Conservation (phyloP, 92 coral and sea anemone genomes). For the Scolanthus callimorphus region DNA sequence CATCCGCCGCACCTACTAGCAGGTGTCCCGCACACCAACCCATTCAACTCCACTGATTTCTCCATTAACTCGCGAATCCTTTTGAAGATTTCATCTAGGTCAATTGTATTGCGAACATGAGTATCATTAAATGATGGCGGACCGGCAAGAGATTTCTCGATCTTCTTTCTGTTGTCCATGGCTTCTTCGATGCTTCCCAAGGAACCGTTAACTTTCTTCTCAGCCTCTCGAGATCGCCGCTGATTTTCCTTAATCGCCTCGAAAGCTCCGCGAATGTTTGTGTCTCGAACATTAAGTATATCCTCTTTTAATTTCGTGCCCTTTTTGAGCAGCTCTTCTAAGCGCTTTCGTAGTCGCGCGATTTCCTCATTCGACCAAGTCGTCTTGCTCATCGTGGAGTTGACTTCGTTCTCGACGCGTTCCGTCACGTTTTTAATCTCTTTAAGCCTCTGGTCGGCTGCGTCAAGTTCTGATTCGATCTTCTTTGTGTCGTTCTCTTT, state of each 20-base stretch:
- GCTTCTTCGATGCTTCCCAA: slow-evolving; percentile 33
- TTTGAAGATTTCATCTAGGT: slow-evolving; percentile 39
- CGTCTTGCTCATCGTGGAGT: slow-evolving; percentile 34
- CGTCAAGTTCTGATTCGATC: slow-evolving; percentile 51
- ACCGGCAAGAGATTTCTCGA: slow-evolving; percentile 30
- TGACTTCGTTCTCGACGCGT: slow-evolving; percentile 28
- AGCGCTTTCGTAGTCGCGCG: slow-evolving; percentile 45
- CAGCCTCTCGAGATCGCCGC: slow-evolving; percentile 62
- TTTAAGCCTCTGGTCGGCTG: slow-evolving; percentile 18
- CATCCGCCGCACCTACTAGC: slow-evolving; percentile 86
- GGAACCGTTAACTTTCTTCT: slow-evolving; percentile 55
- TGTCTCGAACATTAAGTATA: slow-evolving; percentile 38
- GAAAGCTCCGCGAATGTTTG: slow-evolving; percentile 67
- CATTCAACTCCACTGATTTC: slow-evolving; percentile 59
- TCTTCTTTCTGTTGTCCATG: slow-evolving; percentile 28
- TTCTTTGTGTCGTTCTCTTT: slow-evolving; percentile 63
- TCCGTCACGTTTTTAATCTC: slow-evolving; percentile 37
- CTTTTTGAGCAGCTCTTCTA: slow-evolving; percentile 39
- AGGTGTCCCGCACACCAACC: slow-evolving; percentile 76
- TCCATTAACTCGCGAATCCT: slow-evolving; percentile 47
- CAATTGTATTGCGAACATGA: slow-evolving; percentile 15
- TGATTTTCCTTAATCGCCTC: slow-evolving; percentile 67
- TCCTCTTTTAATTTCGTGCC: slow-evolving; percentile 47
- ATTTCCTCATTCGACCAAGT: slow-evolving; percentile 59
- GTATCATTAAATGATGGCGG: slow-evolving; percentile 55